Evolutionary conservation across 2,888 invertebrate genomes (phyloP), one percentile per base, ranked within the genome.

Genomic region (Congeria kusceri): DNA sequence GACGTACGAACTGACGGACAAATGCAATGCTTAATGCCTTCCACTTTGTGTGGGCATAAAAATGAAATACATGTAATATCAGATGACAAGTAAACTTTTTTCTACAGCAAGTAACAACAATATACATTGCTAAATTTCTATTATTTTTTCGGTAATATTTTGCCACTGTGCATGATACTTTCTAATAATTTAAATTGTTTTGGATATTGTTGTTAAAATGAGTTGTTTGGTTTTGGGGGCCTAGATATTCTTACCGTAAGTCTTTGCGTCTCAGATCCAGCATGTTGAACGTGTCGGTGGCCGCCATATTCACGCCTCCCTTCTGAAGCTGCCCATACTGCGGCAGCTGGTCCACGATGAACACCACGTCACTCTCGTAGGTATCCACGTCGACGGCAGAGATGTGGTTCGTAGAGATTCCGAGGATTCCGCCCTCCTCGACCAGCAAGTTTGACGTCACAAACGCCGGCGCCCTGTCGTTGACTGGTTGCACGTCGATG

Each of bases 351-450:
- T 92, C 90, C 0, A 93, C 74, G 18, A 90, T 88, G 74, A 93
- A 92, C 11, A 80, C 71, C 32, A 93, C 77, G 39, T 92, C 90
- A 0, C 83, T 85, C 44, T 87, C 84, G 46, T 89, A 85, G 0
- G 93, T 93, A 80, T 93, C 93, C 7, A 86, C 83, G 81, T 93
- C 93, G 25, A 85, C 85, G n/a, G 92, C 92, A n/a, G 92, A 91
- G 18, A 93, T 83, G 75, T 93, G 92, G 69, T 87, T 89, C 56
- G 85, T 87, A 5, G 92, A 88, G 46, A 93, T 86, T 20, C 90
- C 87, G 5, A 92, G 86, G n/a, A 90, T 86, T 0, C 92, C 93
- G 0, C 93, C 92, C 81, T 92, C 92, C 77, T 91, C 90, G 15
- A 92, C 92, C 13, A 89, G 80, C 59, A 93, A 79, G 64, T 90